phyloP scores from a whole-genome alignment of 2,797 vertebrate species.

The Hydrophis major region DNA sequence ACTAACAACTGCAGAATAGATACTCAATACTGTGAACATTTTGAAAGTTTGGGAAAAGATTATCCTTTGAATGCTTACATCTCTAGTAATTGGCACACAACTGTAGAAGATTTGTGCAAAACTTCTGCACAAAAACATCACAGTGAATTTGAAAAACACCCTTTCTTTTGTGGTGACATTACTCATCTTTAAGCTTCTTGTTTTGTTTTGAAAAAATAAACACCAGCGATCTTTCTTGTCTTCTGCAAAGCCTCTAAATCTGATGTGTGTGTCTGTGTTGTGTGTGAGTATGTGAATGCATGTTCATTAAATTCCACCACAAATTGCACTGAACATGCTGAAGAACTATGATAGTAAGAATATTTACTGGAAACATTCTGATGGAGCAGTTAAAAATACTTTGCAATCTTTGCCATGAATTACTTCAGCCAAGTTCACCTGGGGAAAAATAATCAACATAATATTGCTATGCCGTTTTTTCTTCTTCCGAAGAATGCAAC shows the following conservation, averaged over 20 bases:
- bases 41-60: neutral
- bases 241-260: neutral
- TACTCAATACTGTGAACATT: neutral
- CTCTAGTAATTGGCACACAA: neutral
- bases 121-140: neutral
- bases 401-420: neutral
- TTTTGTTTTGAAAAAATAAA: neutral
- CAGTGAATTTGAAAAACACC: neutral
- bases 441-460: neutral
- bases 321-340: neutral
- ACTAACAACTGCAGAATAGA: neutral
- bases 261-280: neutral
- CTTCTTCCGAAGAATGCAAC: neutral
- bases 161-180: neutral
- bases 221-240: neutral
- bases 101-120: fast-evolving
- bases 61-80: neutral
- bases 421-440: neutral
- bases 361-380: neutral
- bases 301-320: neutral
- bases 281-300: too few species aligned
- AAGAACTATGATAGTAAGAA: neutral
- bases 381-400: neutral
- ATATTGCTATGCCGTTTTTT: neutral
- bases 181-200: neutral